Percentiles rank a stretch among this genome's conserved stretches.
phyloP scores from a whole-genome alignment of 2,888 invertebrate genomes.

The Sicus ferrugineus region DNA sequence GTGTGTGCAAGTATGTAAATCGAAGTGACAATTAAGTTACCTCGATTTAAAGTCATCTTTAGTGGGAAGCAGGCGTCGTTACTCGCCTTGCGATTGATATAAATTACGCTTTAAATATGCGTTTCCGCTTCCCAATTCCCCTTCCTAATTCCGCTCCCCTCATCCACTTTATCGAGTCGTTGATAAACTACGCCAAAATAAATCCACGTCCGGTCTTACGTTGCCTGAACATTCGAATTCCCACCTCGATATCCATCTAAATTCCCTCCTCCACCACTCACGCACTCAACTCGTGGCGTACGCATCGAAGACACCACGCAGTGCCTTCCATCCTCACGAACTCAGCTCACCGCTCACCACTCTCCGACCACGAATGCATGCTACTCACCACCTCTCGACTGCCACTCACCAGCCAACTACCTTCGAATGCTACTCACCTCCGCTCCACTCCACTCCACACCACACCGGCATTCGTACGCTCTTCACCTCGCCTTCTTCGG shows the following conservation, averaged over 20 bases:
- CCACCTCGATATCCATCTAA: too few species aligned
- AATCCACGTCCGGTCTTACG: background rate
- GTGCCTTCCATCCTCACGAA: background rate
- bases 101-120: slow-evolving; percentile 25
- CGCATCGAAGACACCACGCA: background rate
- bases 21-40: background rate
- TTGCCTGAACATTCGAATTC: too few species aligned
- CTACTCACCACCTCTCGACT: too few species aligned
- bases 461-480: background rate
- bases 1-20: too few species aligned
- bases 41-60: background rate
- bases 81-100: slow-evolving; percentile 15
- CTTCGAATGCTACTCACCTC: background rate
- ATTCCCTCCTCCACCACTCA: background rate
- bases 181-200: background rate
- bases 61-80: background rate
- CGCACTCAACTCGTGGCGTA: background rate
- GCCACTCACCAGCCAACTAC: background rate
- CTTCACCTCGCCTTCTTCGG: too few species aligned
- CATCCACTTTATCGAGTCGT: background rate
- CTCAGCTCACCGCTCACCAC: too few species aligned
- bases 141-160: background rate
- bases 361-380: too few species aligned
- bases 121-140: background rate
- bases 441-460: background rate